Evolutionary conservation across 2,888 invertebrate genomes (phyloP).

Genomic region (Limulus polyphemus): DNA sequence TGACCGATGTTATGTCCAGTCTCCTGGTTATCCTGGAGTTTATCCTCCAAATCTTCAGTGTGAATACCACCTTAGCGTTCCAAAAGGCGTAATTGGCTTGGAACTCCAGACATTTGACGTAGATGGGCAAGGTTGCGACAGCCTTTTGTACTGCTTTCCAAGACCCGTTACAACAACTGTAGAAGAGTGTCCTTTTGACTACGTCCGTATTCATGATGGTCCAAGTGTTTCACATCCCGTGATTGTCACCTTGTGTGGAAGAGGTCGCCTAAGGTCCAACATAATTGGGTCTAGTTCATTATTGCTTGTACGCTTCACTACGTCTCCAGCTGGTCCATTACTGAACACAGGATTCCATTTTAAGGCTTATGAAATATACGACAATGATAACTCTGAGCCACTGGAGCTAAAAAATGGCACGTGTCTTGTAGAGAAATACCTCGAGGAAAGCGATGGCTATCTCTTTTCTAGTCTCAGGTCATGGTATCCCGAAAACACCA

Average conservation of each 20-base stretch:
- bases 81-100: conserved; percentile 21
- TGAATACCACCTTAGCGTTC: conserved; percentile 64
- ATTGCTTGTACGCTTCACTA: conserved; percentile 32
- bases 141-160: conserved; percentile 89
- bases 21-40: conserved; percentile 81
- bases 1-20: conserved; percentile 76
- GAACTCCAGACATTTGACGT: conserved; percentile 54
- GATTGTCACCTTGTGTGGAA: conserved; percentile 71
- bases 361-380: conserved; percentile 41
- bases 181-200: conserved; percentile 76
- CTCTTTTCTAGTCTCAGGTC: conserved; percentile 23
- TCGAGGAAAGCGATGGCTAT: conserved; percentile 18
- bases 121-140: conserved; percentile 83
- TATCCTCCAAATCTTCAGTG: conserved; percentile 83
- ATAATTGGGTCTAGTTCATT: conserved; percentile 69
- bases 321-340: conserved; percentile 46
- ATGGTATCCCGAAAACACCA: conserved; percentile 87
- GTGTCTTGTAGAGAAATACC: conserved; percentile 22
- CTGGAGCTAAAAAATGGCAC: conserved; percentile 23
- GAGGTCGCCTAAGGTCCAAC: conserved; percentile 27
- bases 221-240: conserved; percentile 72
- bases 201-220: conserved; percentile 77
- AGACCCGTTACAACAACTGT: conserved; percentile 63
- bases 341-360: conserved; percentile 88
- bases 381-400: conserved; percentile 21